phyloP scores from a whole-genome alignment of 2,113 vertebrate species.

The Colossoma macropomum region DNA sequence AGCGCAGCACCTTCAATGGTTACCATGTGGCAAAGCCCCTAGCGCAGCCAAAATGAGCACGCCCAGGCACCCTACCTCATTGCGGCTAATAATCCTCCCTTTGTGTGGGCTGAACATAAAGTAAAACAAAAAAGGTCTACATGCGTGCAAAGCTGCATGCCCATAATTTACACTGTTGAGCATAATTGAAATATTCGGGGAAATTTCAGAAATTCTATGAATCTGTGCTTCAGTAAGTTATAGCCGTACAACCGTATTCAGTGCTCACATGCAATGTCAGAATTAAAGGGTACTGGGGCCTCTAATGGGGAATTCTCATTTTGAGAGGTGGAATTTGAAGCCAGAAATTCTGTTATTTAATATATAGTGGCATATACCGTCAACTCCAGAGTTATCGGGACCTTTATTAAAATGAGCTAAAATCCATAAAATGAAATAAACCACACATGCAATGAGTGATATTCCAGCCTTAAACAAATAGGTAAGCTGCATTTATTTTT shows the following conservation, averaged over 20 bases:
- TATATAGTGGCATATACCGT: no score
- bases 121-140: background rate
- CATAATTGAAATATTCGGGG: background rate
- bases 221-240: background rate
- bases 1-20: constrained; percentile 40
- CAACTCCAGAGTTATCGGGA: no score
- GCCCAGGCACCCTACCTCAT: constrained; percentile 19
- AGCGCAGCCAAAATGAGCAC: constrained; percentile 41
- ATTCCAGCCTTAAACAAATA: no score
- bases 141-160: constrained; percentile 9
- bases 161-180: constrained; percentile 11
- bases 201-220: background rate
- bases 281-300: background rate
- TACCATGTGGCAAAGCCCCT: constrained; percentile 42
- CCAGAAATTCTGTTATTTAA: no score
- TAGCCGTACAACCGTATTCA: background rate
- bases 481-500: no score
- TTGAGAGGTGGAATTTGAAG: no score
- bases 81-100: constrained; percentile 25
- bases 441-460: no score
- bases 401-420: no score
- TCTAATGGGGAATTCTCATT: no score
- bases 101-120: constrained; percentile 35
- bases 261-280: background rate
- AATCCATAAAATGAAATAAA: no score